Conservation (phyloP, 2,888 invertebrate genomes). For the Xanthorhoe designata region DNA sequence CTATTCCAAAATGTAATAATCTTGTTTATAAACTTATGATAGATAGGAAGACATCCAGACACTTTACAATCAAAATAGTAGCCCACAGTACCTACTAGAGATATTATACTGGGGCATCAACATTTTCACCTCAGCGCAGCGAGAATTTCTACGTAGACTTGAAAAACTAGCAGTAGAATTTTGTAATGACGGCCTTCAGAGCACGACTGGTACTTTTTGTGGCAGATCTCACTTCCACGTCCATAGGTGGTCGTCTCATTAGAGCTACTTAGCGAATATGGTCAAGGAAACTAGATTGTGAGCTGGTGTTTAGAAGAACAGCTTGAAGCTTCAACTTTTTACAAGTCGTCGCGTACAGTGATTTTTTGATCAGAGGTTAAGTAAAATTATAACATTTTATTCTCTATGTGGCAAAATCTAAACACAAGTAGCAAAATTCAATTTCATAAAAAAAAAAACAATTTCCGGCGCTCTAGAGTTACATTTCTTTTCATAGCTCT, state of each 20-base stretch:
- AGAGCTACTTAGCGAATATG: slow-evolving; percentile 57
- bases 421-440: no score
- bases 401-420: no score
- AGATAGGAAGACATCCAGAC: no score
- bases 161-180: slow-evolving; percentile 76
- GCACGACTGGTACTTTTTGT: slow-evolving; percentile 65
- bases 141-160: slow-evolving; percentile 60
- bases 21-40: no score
- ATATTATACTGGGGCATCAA: slow-evolving; percentile 32
- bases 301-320: slow-evolving; percentile 28
- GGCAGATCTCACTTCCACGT: slow-evolving; percentile 60
- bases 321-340: slow-evolving; percentile 6
- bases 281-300: slow-evolving; percentile 40
- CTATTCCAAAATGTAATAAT: no score
- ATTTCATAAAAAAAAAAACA: no score
- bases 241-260: slow-evolving; percentile 61
- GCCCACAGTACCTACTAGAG: slow-evolving; percentile 16
- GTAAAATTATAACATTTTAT: no score
- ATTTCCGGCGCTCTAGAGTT: no score
- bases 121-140: slow-evolving; percentile 38
- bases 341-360: not conserved
- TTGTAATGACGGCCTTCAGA: slow-evolving; percentile 77
- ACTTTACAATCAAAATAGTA: not conserved
- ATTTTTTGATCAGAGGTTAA: not conserved
- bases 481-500: no score